Percentiles rank a stretch among this genome's conserved stretches.
Conservation (phyloP, 2,113 vertebrate species). For the Gadus macrocephalus region DNA sequence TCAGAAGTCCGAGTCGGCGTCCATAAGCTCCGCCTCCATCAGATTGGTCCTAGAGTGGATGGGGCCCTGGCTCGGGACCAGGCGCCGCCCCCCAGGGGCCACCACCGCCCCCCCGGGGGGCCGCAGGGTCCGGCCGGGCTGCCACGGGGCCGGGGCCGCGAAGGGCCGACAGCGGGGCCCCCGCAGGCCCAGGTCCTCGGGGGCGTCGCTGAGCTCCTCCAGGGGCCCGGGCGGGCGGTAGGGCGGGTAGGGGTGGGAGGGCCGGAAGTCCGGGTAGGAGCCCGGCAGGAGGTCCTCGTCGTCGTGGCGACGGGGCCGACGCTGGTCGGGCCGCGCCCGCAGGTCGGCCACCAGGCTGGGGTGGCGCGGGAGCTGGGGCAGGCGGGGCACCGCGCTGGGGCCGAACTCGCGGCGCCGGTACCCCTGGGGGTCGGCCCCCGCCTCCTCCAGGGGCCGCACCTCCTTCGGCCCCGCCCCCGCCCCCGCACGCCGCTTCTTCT, state of each 20-base stretch:
- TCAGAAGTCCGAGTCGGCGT: constrained; percentile 88
- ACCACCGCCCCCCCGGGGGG: constrained; percentile 31
- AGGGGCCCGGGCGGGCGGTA: constrained; percentile 55
- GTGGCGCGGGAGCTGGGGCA: constrained; percentile 82
- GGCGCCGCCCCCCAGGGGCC: constrained; percentile 67
- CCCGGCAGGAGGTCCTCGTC: constrained; percentile 71
- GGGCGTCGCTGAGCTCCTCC: constrained; percentile 60
- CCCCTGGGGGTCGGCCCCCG: constrained; percentile 36
- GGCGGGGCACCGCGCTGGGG: constrained; percentile 77
- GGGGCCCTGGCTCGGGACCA: constrained; percentile 69
- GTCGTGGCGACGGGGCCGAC: constrained; percentile 50
- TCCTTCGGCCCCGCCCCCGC: constrained; percentile 78
- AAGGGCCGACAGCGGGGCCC: constrained; percentile 21
- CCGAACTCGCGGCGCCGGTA: constrained; percentile 43
- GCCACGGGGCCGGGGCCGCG: constrained; percentile 42
- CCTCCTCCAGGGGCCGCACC: constrained; percentile 42
- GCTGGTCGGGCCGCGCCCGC: constrained; percentile 55
- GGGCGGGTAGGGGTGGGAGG: constrained; percentile 42
- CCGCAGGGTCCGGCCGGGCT: constrained; percentile 41
- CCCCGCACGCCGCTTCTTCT: constrained; percentile 76
- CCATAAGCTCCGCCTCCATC: constrained; percentile 89
- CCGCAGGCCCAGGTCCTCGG: constrained; percentile 50
- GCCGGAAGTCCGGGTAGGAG: constrained; percentile 55
- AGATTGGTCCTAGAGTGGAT: constrained; percentile 91
- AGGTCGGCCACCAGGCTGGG: constrained; percentile 78